Conservation (phyloP, 2,113 vertebrate species). For the Xiphias gladius region DNA sequence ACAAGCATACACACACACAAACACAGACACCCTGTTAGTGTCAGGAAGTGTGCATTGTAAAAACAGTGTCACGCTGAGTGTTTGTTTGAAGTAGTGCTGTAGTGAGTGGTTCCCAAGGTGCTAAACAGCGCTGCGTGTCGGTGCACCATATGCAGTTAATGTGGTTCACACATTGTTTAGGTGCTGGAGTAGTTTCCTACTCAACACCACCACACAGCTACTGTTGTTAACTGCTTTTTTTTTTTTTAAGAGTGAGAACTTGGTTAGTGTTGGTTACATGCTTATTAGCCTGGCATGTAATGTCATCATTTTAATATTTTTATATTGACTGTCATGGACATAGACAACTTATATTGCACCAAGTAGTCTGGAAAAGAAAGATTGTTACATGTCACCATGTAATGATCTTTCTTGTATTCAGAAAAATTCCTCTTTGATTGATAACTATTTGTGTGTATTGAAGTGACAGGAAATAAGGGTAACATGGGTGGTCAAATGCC, state of each 20-base stretch:
- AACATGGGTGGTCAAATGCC: constrained; percentile 45
- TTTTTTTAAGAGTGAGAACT: constrained; percentile 17
- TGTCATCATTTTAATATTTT: not conserved
- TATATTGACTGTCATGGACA: not conserved
- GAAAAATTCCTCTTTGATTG: constrained; percentile 6
- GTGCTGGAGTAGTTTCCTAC: constrained; percentile 54
- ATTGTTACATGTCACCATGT: not conserved
- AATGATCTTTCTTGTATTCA: constrained; percentile 1
- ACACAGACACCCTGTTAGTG: constrained; percentile 71
- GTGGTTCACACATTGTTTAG: constrained; percentile 68
- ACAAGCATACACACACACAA: constrained; percentile 31
- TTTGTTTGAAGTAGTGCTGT: constrained; percentile 72
- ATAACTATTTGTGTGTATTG: not conserved
- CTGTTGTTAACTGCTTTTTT: constrained; percentile 34
- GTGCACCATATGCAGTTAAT: constrained; percentile 65
- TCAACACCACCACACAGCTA: constrained; percentile 48
- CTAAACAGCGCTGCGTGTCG: constrained; percentile 49
- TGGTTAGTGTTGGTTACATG: constrained; percentile 7
- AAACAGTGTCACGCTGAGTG: constrained; percentile 60
- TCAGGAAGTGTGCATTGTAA: constrained; percentile 79
- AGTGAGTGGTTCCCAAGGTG: constrained; percentile 62
- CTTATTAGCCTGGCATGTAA: constrained; percentile 29
- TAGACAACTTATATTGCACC: not conserved
- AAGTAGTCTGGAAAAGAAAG: not conserved
- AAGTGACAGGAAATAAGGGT: constrained; percentile 20